phyloP scores from a whole-genome alignment of 1,140 invertebrate genomes.

The Diorhabda sublineata region DNA sequence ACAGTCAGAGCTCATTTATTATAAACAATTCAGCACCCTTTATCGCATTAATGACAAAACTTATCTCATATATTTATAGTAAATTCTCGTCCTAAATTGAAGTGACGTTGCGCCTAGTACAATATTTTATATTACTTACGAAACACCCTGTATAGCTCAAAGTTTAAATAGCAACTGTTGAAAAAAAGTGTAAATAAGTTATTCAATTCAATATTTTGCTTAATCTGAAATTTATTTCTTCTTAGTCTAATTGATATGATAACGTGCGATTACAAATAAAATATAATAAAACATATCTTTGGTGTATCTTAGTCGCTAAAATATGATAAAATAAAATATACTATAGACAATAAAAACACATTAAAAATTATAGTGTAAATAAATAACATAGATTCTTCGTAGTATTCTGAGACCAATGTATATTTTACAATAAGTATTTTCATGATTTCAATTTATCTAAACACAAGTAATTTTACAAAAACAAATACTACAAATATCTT shows the following conservation, averaged over 20 bases:
- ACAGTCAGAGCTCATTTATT: no score
- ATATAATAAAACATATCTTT: slow-evolving; percentile 42
- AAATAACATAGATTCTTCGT: slow-evolving; percentile 38
- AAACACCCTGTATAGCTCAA: no score
- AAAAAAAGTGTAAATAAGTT: no score
- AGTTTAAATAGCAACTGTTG: no score
- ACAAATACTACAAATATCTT: slow-evolving; percentile 13
- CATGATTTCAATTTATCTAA: slow-evolving; percentile 18
- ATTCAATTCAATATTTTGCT: no score
- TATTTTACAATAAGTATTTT: slow-evolving; percentile 30
- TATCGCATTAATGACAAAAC: no score
- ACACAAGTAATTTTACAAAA: slow-evolving; percentile 24
- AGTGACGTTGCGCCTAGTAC: no score
- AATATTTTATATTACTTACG: no score
- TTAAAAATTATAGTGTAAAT: slow-evolving; percentile 35
- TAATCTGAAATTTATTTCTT: slow-evolving; percentile 5
- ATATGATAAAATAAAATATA: slow-evolving; percentile 42
- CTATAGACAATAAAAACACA: slow-evolving; percentile 37
- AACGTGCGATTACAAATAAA: slow-evolving; percentile 40
- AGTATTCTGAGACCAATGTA: slow-evolving; percentile 39
- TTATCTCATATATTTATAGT: no score
- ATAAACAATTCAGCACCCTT: no score
- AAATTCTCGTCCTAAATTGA: no score
- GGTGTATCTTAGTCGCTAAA: slow-evolving; percentile 43
- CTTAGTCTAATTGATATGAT: slow-evolving; percentile 36